Evolutionary conservation across 2,797 vertebrate species (phyloP).

Genomic region (Tenualosa ilisha): DNA sequence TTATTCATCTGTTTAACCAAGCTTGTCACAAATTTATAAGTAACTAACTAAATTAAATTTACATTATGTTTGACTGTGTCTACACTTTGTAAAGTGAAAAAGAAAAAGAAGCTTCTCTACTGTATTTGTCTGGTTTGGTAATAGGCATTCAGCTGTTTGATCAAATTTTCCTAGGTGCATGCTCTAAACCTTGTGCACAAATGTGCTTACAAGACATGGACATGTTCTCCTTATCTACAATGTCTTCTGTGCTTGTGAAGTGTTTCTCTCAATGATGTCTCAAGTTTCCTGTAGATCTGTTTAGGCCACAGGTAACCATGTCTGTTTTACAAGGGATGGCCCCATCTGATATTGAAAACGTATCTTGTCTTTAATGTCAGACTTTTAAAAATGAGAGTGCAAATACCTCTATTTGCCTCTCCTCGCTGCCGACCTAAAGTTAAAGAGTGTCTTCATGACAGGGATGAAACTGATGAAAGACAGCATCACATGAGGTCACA

Average conservation of each 20-base stretch:
- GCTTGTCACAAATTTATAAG: no score
- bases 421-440: neutral
- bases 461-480: slow-evolving; percentile 5
- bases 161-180: neutral
- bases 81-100: neutral
- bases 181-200: neutral
- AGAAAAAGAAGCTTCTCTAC: neutral
- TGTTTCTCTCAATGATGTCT: slow-evolving; percentile 12
- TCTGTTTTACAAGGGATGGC: slow-evolving; percentile 10
- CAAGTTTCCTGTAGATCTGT: slow-evolving; percentile 9
- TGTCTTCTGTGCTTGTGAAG: slow-evolving; percentile 1
- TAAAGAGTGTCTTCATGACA: slow-evolving; percentile 25
- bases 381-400: neutral
- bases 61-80: neutral
- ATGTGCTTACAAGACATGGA: neutral
- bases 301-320: slow-evolving; percentile 6
- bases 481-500: slow-evolving; percentile 7
- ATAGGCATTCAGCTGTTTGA: neutral
- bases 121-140: neutral
- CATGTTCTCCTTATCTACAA: slow-evolving; percentile 18
- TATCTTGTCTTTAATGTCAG: neutral
- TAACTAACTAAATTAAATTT: neutral
- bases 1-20: neutral
- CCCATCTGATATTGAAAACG: slow-evolving; percentile 1
- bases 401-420: neutral